A percentile compares a stretch with the other conserved stretches of the same genome.
Evolutionary conservation across 2,888 invertebrate genomes (phyloP).

Genomic region (Ctenicera cuprea): DNA sequence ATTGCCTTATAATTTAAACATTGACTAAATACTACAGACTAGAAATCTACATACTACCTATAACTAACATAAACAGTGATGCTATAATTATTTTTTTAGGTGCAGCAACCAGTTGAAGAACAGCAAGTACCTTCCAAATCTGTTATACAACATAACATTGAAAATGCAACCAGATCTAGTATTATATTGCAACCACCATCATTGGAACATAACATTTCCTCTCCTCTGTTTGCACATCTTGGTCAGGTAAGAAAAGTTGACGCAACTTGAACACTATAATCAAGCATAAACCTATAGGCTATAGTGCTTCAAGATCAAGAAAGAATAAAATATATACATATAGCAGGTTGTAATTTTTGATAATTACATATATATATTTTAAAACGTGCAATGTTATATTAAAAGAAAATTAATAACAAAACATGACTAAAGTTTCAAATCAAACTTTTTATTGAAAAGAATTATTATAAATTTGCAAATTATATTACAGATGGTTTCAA

Average conservation of each 20-base stretch:
- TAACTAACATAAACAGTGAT: too few species aligned
- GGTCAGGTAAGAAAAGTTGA: conserved; percentile 70
- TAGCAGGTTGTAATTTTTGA: neutral
- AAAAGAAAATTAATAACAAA: conserved; percentile 11
- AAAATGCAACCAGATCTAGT: conserved; percentile 71
- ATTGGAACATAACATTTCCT: conserved; percentile 66
- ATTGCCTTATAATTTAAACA: too few species aligned
- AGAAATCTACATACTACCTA: too few species aligned
- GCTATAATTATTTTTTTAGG: neutral
- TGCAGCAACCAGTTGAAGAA: conserved; percentile 67
- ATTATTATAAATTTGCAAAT: neutral
- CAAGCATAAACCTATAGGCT: neutral
- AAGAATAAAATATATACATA: too few species aligned
- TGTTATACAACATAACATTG: conserved; percentile 67
- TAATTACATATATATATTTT: conserved; percentile 5
- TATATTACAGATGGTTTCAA: conserved; percentile 78
- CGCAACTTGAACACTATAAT: neutral
- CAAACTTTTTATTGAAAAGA: too few species aligned
- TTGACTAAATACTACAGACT: too few species aligned
- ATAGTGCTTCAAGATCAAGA: neutral
- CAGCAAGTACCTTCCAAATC: conserved; percentile 53
- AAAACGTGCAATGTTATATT: neutral
- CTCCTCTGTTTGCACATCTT: conserved; percentile 73
- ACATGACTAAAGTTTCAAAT: too few species aligned
- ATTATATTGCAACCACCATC: conserved; percentile 76